Evolutionary conservation across 2,113 vertebrate genomes (phyloP), one percentile per base, ranked within the genome.

Genomic region (Planiliza haematocheilus): DNA sequence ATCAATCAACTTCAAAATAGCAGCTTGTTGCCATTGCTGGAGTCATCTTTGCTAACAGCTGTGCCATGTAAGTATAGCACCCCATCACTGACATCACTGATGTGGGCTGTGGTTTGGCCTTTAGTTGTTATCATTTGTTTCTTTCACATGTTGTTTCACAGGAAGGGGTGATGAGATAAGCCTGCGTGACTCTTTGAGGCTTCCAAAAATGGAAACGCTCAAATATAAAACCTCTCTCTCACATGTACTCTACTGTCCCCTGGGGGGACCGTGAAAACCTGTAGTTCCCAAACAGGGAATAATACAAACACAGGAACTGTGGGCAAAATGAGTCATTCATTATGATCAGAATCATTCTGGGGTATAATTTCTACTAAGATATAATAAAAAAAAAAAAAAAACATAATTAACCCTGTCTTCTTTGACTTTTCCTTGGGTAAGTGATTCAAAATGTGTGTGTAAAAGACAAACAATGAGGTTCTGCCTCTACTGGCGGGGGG

Each of bases 11-110:
- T 68, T 74, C 42, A 58, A 56, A 51, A 61, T 6, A 76, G 67
- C 64, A 48, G 59, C 52, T 66, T 61, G 70, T 70, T 56, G 67
- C 65, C 70, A 24, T 69, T 70, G 49, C 46, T 76, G 70, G 58
- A 86, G 67, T 39, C 48, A 53, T 79, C 72, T 74, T 80, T 74
- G 66, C 74, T 37, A 90, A 82, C 92, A 92, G 89, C 89, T 92
- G 91, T 58, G 17, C 37, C 51, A 6, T 81, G 79, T 91, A 71
- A 77, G 60, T 45, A 53, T 75, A 74, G 64, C 86, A 88, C 74
- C 85, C 65, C 65, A 77, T 89, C 80, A 71, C 74, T 83, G 65
- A 63, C 41, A 67, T 20, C 59, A 10, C 58, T 10, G 50, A 77
- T 45, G 52, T 48, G 55, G 58, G 58, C 64, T 77, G 62, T 8